phyloP scores from a whole-genome alignment of 1,140 invertebrate genomes.

The Papilio polytes region DNA sequence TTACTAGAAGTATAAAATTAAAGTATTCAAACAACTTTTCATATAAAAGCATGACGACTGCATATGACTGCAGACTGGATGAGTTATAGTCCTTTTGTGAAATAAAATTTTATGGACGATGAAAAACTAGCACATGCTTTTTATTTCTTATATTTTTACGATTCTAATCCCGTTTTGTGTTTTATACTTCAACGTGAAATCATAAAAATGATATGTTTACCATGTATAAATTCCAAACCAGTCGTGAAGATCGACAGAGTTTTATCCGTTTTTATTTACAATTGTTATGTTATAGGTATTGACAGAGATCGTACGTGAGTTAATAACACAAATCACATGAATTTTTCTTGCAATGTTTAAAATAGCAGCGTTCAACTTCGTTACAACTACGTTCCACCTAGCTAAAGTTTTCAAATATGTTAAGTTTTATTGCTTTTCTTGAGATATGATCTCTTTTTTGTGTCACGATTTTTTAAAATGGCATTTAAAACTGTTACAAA shows the following conservation, averaged over 20 bases:
- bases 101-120: slow-evolving; percentile 17
- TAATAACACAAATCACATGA: background rate
- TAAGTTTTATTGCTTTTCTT: background rate
- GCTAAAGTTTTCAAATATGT: background rate
- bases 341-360: background rate
- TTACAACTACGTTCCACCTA: too few species aligned
- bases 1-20: background rate
- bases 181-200: slow-evolving; percentile 10
- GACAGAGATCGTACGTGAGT: background rate
- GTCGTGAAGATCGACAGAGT: background rate
- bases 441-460: too few species aligned
- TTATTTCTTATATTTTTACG: slow-evolving; percentile 28
- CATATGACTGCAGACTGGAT: slow-evolving; percentile 19
- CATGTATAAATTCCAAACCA: background rate
- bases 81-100: slow-evolving; percentile 2
- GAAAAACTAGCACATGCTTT: slow-evolving; percentile 25
- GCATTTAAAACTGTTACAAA: background rate
- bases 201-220: slow-evolving; percentile 4
- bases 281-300: background rate
- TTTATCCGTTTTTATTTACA: background rate
- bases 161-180: slow-evolving; percentile 12
- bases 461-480: too few species aligned
- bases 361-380: background rate
- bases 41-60: slow-evolving; percentile 11
- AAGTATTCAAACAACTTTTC: slow-evolving; percentile 6